phyloP scores from a whole-genome alignment of 1,140 invertebrate genomes.

The Ridgeia piscesae region DNA sequence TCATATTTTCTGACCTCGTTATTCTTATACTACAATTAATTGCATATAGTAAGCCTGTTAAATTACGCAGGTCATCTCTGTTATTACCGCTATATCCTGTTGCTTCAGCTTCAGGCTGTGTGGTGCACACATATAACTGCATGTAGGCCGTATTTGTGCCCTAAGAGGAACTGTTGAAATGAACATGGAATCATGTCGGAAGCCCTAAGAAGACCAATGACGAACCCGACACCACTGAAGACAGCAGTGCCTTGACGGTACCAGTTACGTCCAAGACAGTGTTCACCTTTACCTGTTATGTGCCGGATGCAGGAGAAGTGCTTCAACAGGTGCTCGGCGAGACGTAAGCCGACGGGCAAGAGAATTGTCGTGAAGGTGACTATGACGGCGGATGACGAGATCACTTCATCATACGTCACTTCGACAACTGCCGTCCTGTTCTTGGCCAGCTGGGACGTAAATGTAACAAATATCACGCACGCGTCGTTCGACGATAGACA shows the following conservation, averaged over 20 bases:
- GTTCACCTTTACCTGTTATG: background rate
- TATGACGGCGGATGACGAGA: background rate
- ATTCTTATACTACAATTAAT: no score
- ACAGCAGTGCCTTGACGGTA: background rate
- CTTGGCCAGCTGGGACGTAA: background rate
- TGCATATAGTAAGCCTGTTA: no score
- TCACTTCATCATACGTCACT: background rate
- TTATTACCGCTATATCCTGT: no score
- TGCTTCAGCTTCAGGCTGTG: no score
- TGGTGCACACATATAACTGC: no score
- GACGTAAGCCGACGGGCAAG: background rate
- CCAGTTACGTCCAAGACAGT: background rate
- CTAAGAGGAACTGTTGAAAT: no score
- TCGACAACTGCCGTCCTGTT: background rate
- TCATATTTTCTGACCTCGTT: no score
- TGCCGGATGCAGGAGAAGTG: background rate
- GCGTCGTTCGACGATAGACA: background rate
- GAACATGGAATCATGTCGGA: background rate
- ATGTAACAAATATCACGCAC: background rate
- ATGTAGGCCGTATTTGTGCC: no score
- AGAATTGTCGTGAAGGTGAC: background rate
- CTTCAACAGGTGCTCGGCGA: background rate
- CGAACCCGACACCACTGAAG: background rate
- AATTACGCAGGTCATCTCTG: no score
- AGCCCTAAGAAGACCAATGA: background rate